These are phyloP conservation scores for Colletes gigas DNA, from an alignment of 1,140 invertebrate species.

Conservation along the genomic window DNA sequence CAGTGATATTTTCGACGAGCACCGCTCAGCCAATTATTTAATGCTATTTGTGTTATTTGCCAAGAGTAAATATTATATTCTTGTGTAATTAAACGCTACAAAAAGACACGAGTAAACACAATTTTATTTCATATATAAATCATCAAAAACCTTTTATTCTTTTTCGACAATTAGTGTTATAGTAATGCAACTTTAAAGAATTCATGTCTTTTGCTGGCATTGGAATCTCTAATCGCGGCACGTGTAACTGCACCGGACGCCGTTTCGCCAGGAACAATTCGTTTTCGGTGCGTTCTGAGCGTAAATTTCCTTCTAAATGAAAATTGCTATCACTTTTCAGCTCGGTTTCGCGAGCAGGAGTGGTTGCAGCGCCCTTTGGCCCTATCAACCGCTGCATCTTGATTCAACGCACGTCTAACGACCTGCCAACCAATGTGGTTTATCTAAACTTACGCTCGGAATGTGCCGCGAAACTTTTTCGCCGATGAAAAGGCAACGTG, in stretches of 20 bases:
- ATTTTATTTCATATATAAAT: too few relatives aligned
- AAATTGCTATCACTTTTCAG: slow-evolving; percentile 30
- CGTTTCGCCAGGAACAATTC: neutral
- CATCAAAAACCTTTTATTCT: too few relatives aligned
- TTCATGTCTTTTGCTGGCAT: too few relatives aligned
- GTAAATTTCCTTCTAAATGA: slow-evolving; percentile 31
- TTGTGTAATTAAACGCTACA: too few relatives aligned
- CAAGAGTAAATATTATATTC: too few relatives aligned
- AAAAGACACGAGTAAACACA: too few relatives aligned
- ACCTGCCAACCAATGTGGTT: slow-evolving; percentile 62
- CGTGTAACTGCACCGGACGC: neutral
- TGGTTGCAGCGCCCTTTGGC: slow-evolving; percentile 1
- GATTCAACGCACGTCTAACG: slow-evolving; percentile 67
- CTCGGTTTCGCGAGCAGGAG: neutral
- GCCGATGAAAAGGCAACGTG: slow-evolving; percentile 50
- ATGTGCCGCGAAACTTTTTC: slow-evolving; percentile 53
- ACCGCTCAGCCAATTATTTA: too few relatives aligned
- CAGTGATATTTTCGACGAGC: too few relatives aligned
- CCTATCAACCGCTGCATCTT: slow-evolving; percentile 17
- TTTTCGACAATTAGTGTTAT: too few relatives aligned
- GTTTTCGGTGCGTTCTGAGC: neutral
- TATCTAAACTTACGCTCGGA: slow-evolving; percentile 61
- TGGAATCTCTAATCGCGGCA: neutral
- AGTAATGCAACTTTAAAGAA: neutral
- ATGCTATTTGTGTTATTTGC: too few relatives aligned